Evolutionary conservation across 2,888 invertebrate genomes (phyloP).

Genomic region (Athalia circularis): DNA sequence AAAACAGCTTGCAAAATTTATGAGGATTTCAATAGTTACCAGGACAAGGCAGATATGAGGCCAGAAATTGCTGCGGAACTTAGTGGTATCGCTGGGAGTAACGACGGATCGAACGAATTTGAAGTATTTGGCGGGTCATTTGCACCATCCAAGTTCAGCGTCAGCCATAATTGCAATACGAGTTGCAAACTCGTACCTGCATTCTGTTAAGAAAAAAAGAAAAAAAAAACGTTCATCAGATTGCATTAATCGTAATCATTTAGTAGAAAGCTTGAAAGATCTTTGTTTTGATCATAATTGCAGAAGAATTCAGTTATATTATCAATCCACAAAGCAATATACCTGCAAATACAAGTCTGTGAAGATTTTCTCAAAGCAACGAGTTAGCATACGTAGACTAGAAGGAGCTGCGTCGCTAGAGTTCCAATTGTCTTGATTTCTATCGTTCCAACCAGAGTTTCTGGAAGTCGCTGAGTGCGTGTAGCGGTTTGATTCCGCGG

Average conservation of each 20-base stretch:
- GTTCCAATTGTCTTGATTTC: constrained; percentile 65
- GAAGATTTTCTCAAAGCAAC: constrained; percentile 83
- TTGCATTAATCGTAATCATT: constrained; percentile 7
- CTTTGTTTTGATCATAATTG: no score
- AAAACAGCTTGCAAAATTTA: constrained; percentile 27
- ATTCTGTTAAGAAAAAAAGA: constrained; percentile 73
- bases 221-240: background rate
- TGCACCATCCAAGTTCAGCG: constrained; percentile 82
- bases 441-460: constrained; percentile 57
- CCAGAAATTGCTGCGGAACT: constrained; percentile 81
- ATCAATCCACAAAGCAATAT: constrained; percentile 41
- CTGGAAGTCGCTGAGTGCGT: constrained; percentile 48
- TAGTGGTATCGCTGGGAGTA: constrained; percentile 80
- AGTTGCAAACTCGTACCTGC: constrained; percentile 88
- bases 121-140: constrained; percentile 70
- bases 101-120: constrained; percentile 77
- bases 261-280: background rate
- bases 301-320: no score
- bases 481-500: constrained; percentile 29
- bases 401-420: constrained; percentile 62
- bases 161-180: constrained; percentile 90
- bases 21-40: constrained; percentile 67
- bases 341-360: constrained; percentile 79
- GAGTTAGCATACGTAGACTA: constrained; percentile 79
- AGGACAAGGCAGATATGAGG: constrained; percentile 80